phyloP scores from a whole-genome alignment of 2,888 invertebrate species.

The Xestia c-nigrum region DNA sequence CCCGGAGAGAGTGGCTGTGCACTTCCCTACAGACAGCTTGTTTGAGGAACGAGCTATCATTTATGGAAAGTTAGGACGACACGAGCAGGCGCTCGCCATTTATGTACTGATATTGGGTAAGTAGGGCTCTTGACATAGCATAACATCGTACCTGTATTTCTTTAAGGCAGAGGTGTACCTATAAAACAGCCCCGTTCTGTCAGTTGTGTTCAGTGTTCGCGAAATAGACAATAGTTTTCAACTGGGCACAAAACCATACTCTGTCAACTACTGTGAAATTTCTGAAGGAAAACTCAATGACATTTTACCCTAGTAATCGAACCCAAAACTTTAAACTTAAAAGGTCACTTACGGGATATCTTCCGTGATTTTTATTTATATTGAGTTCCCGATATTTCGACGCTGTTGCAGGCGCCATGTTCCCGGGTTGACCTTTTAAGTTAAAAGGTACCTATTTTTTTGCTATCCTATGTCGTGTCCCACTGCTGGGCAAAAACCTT shows the following conservation, averaged over 20 bases:
- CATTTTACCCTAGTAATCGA: not conserved
- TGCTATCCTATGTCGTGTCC: too few species aligned
- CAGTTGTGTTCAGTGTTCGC: not conserved
- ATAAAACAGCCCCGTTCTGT: not conserved
- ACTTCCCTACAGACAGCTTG: slow-evolving; percentile 96
- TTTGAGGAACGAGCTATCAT: slow-evolving; percentile 99
- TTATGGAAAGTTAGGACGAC: slow-evolving; percentile 96
- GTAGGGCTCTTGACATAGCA: slow-evolving; percentile 35
- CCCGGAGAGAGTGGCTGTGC: slow-evolving; percentile 95
- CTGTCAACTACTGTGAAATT: not conserved
- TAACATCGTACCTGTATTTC: not conserved
- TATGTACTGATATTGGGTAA: slow-evolving; percentile 96
- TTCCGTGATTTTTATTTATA: too few species aligned
- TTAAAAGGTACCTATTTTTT: too few species aligned
- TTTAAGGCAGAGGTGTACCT: not conserved
- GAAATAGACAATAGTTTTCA: not conserved
- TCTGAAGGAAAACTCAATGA: not conserved
- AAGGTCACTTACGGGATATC: too few species aligned
- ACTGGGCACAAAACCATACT: not conserved
- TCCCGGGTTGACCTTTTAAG: too few species aligned
- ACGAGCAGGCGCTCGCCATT: slow-evolving; percentile 97
- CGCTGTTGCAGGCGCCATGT: too few species aligned
- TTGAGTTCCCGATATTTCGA: too few species aligned
- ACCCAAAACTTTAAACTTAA: not conserved
- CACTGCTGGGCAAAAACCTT: too few species aligned